Conservation (phyloP, 2,797 vertebrate species). For the Sebastolobus altivelis region DNA sequence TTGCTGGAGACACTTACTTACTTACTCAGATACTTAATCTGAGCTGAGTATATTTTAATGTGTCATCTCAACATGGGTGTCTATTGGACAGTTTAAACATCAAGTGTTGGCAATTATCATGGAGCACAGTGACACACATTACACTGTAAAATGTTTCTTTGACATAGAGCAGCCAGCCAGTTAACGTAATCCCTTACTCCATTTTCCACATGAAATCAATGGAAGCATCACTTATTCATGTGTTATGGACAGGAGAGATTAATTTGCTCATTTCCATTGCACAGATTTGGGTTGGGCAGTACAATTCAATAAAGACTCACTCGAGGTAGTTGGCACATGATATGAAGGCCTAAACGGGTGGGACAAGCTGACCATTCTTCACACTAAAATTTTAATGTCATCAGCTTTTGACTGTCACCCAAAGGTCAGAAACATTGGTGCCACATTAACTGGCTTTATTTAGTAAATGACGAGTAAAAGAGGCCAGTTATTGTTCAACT, state of each 20-base stretch:
- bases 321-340: not conserved
- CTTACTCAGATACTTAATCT: too few species aligned
- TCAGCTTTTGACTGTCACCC: not conserved
- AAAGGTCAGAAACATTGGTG: not conserved
- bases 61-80: not conserved
- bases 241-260: not conserved
- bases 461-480: not conserved
- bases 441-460: not conserved
- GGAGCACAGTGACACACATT: not conserved
- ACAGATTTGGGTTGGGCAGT: not conserved
- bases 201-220: not conserved
- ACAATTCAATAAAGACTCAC: not conserved
- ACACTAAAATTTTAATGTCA: not conserved
- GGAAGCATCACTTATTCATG: not conserved
- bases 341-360: not conserved
- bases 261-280: not conserved
- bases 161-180: not conserved
- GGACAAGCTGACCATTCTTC: too few species aligned
- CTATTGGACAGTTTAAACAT: not conserved
- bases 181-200: not conserved
- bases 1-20: too few species aligned
- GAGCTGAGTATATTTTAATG: not conserved
- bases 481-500: not conserved
- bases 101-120: not conserved
- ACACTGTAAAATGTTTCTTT: not conserved